Evolutionary conservation across 30 jellyfish, hydroid and myxozoan genomes (phyloP).

Genomic region (Nemopilema nomurai): DNA sequence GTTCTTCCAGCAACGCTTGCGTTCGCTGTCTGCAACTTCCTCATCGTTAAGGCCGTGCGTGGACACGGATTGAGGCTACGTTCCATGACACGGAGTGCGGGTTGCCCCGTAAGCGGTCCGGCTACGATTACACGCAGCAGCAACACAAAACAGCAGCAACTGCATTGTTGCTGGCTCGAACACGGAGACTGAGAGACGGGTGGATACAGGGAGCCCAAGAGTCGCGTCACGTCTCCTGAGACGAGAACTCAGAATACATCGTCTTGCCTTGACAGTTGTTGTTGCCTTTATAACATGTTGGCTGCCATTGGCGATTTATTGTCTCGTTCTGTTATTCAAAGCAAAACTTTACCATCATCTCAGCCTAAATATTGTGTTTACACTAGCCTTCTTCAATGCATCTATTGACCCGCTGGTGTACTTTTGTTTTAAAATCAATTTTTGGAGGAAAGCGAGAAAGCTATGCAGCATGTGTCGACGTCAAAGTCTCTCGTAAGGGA

Average conservation of each 20-base stretch:
- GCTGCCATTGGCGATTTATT: slow-evolving; percentile 43
- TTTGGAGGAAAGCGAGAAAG: too few relatives aligned
- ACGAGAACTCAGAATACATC: slow-evolving; percentile 23
- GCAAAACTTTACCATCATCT: too few relatives aligned
- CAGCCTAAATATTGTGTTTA: neutral
- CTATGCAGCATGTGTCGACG: too few relatives aligned
- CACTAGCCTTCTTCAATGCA: slow-evolving; percentile 54
- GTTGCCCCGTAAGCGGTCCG: neutral
- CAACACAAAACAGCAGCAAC: neutral
- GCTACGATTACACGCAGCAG: neutral
- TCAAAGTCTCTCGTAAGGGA: too few relatives aligned
- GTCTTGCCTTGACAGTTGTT: slow-evolving; percentile 24
- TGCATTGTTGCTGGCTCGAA: neutral
- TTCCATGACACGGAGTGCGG: neutral
- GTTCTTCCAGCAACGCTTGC: slow-evolving; percentile 26
- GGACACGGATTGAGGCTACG: slow-evolving; percentile 18
- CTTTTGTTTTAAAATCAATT: too few relatives aligned
- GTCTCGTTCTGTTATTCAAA: neutral
- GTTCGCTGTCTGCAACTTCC: neutral
- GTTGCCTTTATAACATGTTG: slow-evolving; percentile 53
- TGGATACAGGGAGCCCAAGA: neutral
- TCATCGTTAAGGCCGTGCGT: neutral
- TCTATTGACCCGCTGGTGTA: slow-evolving; percentile 52
- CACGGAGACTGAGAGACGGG: neutral
- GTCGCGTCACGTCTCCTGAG: neutral